Conservation (phyloP, 2,888 invertebrate genomes). For the Adelphocoris suturalis region DNA sequence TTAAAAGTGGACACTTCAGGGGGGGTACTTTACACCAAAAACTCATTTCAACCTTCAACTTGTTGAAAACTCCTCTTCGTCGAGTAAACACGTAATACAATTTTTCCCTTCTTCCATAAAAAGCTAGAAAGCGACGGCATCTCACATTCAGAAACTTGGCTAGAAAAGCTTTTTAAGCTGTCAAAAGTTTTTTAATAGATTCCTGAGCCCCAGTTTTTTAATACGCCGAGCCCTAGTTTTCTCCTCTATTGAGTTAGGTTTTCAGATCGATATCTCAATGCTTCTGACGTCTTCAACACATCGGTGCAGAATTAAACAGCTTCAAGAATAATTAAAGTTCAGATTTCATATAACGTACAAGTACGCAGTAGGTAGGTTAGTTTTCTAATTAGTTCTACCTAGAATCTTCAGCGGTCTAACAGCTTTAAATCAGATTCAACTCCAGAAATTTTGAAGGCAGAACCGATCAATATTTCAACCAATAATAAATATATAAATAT, state of each 20-base stretch:
- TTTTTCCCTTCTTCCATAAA: neutral
- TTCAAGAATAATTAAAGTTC: too few species aligned
- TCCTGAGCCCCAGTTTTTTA: neutral
- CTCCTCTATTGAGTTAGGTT: neutral
- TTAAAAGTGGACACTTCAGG: too few species aligned
- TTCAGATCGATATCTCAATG: neutral
- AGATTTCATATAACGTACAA: too few species aligned
- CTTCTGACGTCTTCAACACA: neutral
- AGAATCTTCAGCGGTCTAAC: too few species aligned
- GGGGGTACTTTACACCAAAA: too few species aligned
- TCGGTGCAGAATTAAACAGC: too few species aligned
- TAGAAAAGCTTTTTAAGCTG: conserved; percentile 10
- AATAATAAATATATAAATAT: too few species aligned
- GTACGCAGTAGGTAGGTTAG: too few species aligned
- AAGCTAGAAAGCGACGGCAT: neutral
- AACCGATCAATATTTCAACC: too few species aligned
- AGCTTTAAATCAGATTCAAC: too few species aligned
- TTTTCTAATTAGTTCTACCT: too few species aligned
- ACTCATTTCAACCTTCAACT: neutral
- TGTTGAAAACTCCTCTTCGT: neutral
- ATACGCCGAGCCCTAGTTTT: neutral
- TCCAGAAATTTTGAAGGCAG: too few species aligned
- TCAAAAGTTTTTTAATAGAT: conserved; percentile 27
- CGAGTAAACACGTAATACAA: neutral
- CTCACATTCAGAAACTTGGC: neutral